Conservation (phyloP, 1,140 invertebrate genomes). For the Octopus bimaculoides region DNA sequence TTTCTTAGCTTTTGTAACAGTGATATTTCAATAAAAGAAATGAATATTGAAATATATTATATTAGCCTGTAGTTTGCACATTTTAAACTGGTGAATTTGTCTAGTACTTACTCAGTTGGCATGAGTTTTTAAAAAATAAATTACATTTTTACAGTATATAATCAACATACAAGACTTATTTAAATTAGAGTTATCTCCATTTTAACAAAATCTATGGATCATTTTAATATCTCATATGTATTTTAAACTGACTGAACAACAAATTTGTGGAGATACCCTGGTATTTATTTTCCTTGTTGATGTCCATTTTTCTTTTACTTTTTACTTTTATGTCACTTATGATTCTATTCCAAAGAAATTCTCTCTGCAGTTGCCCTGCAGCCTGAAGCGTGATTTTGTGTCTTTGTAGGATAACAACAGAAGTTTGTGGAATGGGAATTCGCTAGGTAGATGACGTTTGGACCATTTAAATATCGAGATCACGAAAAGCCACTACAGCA, state of each 20-base stretch:
- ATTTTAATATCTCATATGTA: neutral
- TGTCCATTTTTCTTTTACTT: neutral
- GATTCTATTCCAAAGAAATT: neutral
- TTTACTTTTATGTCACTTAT: neutral
- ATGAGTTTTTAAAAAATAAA: too few relatives aligned
- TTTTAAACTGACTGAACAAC: neutral
- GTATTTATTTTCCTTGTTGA: constrained; percentile 3
- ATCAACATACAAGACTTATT: too few relatives aligned
- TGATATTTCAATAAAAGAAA: too few relatives aligned
- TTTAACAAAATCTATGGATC: neutral
- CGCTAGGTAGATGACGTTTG: constrained; percentile 25
- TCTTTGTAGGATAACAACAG: constrained; percentile 33
- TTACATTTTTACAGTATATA: too few relatives aligned
- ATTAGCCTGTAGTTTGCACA: too few relatives aligned
- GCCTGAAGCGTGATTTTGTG: constrained; percentile 19
- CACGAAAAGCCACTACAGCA: constrained; percentile 10
- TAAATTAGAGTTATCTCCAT: too few relatives aligned
- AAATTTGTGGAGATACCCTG: constrained; percentile 5
- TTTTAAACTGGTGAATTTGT: too few relatives aligned
- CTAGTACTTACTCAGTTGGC: too few relatives aligned
- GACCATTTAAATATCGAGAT: constrained; percentile 19
- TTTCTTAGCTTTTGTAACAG: too few relatives aligned
- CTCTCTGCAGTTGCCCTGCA: constrained; percentile 12
- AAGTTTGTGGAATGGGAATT: constrained; percentile 33
- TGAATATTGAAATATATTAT: too few relatives aligned